phyloP scores from a whole-genome alignment of 1,140 invertebrate species.

The Antheraea mylitta region DNA sequence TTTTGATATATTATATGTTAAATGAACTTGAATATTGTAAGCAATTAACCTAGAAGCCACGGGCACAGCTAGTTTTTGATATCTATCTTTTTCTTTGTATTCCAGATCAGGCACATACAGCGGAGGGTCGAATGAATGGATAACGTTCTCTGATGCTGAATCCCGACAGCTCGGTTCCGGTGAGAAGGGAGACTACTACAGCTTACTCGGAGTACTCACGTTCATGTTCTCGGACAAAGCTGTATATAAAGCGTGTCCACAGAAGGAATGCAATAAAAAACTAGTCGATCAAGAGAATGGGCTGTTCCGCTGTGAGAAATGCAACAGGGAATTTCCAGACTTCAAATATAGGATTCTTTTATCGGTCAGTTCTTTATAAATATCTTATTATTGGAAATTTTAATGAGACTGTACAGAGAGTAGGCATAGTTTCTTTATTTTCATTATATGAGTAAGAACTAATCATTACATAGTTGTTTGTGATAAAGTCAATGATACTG shows the following conservation, averaged over 20 bases:
- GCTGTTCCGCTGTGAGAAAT: slow-evolving; percentile 96
- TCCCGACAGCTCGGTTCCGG: slow-evolving; percentile 81
- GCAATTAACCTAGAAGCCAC: too few relatives aligned
- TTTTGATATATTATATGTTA: too few relatives aligned
- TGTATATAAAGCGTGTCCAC: slow-evolving; percentile 94
- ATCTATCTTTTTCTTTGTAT: background rate
- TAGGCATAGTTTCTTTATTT: too few relatives aligned
- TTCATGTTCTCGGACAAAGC: slow-evolving; percentile 85
- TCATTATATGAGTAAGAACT: too few relatives aligned
- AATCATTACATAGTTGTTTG: too few relatives aligned
- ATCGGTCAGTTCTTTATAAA: slow-evolving; percentile 80
- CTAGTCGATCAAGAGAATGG: slow-evolving; percentile 93
- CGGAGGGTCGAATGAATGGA: slow-evolving; percentile 79
- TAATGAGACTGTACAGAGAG: too few relatives aligned
- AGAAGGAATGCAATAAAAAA: slow-evolving; percentile 95
- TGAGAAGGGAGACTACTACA: slow-evolving; percentile 90
- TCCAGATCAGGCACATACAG: slow-evolving; percentile 59
- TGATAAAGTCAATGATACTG: too few relatives aligned
- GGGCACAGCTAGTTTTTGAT: too few relatives aligned
- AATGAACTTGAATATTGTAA: too few relatives aligned
- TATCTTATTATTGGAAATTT: too few relatives aligned
- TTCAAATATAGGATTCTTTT: slow-evolving; percentile 93
- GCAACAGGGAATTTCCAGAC: slow-evolving; percentile 89
- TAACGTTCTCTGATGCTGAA: slow-evolving; percentile 87
- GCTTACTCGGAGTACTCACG: slow-evolving; percentile 60